Evolutionary conservation across 2,888 invertebrate species (phyloP), one percentile per base, ranked within the genome.

Genomic region (Branchellion lobata): DNA sequence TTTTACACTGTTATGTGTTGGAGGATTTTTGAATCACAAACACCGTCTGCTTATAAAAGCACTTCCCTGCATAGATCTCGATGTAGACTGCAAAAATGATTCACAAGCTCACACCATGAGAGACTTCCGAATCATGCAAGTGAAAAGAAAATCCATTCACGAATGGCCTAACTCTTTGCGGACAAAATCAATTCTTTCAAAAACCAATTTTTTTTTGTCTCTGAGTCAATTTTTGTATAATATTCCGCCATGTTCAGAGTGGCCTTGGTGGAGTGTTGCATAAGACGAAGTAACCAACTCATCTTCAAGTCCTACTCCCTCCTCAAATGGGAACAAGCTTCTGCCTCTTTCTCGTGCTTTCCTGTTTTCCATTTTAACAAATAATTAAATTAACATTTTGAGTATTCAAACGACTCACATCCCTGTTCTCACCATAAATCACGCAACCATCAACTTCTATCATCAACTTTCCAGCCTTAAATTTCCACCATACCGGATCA

Each of bases 301-400:
- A 53, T 79, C 29, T 29, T 61, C 47, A 72, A 75, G 31, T 40
- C 80, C 8, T 81, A 81, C 72, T 80, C 81, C 29, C 47, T 81
- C n/a, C 68, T 81, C 51, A 81, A 81, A 34, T 78, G 80, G 78
- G 80, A 81, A 14, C 65, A 80, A 40, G 51, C 31, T 31, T 29
- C 40, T 53, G 14, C 33, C 1, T 21, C 53, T 31, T 51, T 75
- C 27, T 47, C 21, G 75, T 75, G n/a, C n/a, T n/a, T n/a, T n/a
- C n/a, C n/a, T n/a, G n/a, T n/a, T n/a, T n/a, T n/a, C n/a, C n/a
- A n/a, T n/a, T n/a, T n/a, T n/a, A n/a, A n/a, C n/a, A n/a, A n/a
- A n/a, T n/a, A n/a, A n/a, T n/a, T n/a, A n/a, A n/a, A n/a, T n/a
- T n/a, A n/a, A n/a, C n/a, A n/a, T n/a, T n/a, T n/a, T n/a, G n/a